These are phyloP conservation scores for Volucella bombylans DNA, from an alignment of 2,888 invertebrate genomes.

Conservation along the genomic window DNA sequence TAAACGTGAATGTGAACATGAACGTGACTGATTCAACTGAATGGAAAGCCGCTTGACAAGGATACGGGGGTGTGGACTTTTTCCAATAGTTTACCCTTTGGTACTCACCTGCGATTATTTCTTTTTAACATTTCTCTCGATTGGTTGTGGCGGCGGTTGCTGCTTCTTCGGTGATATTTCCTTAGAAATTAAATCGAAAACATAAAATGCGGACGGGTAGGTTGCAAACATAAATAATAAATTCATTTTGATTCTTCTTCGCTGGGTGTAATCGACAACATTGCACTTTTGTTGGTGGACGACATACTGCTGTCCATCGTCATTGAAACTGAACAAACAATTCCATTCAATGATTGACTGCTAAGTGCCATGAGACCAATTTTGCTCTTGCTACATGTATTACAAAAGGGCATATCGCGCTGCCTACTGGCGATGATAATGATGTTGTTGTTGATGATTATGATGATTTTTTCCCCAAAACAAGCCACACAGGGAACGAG, in stretches of 20 bases:
- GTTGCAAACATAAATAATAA: constrained; percentile 68
- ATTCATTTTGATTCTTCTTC: constrained; percentile 71
- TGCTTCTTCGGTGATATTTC: constrained; percentile 59
- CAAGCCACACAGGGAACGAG: constrained; percentile 35
- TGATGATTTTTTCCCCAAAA: constrained; percentile 35
- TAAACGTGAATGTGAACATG: not conserved
- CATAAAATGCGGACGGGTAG: constrained; percentile 72
- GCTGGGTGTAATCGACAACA: constrained; percentile 61
- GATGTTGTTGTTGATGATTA: not conserved
- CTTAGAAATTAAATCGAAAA: constrained; percentile 68
- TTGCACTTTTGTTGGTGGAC: constrained; percentile 60
- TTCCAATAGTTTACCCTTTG: not conserved
- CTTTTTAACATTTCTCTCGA: constrained; percentile 72
- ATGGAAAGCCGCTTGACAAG: constrained; percentile 48
- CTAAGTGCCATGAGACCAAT: constrained; percentile 44
- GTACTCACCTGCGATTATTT: constrained; percentile 69
- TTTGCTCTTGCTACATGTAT: constrained; percentile 30
- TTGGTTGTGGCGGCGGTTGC: constrained; percentile 67
- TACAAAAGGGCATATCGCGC: constrained; percentile 26
- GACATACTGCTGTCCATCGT: constrained; percentile 45
- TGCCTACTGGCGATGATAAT: not conserved
- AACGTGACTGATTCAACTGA: not conserved
- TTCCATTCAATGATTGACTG: constrained; percentile 54
- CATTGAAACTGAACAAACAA: constrained; percentile 59
- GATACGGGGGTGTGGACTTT: constrained; percentile 34